phyloP scores from a whole-genome alignment of 1,140 invertebrate genomes.

The Cotesia chilonis region DNA sequence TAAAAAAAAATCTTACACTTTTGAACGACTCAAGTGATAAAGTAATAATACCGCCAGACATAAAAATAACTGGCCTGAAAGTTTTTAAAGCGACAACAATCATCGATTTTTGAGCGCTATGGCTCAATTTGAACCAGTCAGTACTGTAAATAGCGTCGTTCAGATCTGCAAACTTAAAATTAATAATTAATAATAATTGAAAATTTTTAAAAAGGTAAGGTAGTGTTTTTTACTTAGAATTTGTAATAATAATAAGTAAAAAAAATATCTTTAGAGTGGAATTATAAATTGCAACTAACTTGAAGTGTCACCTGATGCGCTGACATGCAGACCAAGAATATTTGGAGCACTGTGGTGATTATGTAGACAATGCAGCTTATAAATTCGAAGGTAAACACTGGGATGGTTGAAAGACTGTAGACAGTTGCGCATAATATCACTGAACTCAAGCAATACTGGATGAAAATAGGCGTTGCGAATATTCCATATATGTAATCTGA shows the following conservation, averaged over 20 bases:
- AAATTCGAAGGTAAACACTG: neutral
- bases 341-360: neutral
- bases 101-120: neutral
- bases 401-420: neutral
- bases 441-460: neutral
- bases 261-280: neutral
- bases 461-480: neutral
- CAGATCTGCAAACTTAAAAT: conserved; percentile 12
- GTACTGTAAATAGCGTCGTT: conserved; percentile 1
- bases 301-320: conserved; percentile 1
- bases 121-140: neutral
- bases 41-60: neutral
- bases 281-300: neutral
- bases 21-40: conserved; percentile 1
- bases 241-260: neutral
- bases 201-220: neutral
- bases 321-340: conserved; percentile 4
- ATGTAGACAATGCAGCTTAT: neutral
- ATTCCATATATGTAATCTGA: neutral
- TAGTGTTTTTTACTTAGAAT: neutral
- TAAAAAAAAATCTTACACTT: neutral
- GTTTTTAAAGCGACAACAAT: neutral
- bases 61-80: neutral
- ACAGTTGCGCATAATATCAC: neutral
- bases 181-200: neutral